Evolutionary conservation across 2,888 invertebrate species (phyloP), one percentile per base, ranked within the genome.

Genomic region (Smittia sp.): DNA sequence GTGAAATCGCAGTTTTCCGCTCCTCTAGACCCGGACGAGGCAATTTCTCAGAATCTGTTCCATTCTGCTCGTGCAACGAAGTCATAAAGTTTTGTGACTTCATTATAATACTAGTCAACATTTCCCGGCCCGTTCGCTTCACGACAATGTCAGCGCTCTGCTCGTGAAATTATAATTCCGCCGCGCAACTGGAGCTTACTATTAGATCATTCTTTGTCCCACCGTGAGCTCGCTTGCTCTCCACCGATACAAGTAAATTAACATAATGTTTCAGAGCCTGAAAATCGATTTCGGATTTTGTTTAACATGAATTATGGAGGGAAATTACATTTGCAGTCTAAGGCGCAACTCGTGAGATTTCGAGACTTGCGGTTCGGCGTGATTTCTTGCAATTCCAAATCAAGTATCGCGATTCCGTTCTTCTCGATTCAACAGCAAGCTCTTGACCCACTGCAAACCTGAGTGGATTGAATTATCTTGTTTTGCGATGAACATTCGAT

Each of bases 11-110:
- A 13, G 32, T 54, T 69, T 69, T 69, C 18, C 52, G 54, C 69
- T 46, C 15, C 3, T 18, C 18, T 4, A n/a, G 20, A 18, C 9
- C 20, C 22, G 1, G 22, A 27, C 41, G 54, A 15, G 27, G 41
- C 69, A 69, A 54, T 69, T 69, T 69, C 69, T 69, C 52, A 69
- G 69, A 54, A 69, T 68, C 41, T 46, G 68, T 41, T 68, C 18
- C 38, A 18, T 38, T 52, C 11, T 54, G 32, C 15, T 69, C 69
- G 69, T 69, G 69, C 52, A 52, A 41, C 41, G 67, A 67, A 41
- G 46, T 67, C 20, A 58, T 58, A 58, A 58, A 58, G 22, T 67
- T 67, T 69, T 69, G 69, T 69, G 69, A 69, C 69, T 69, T 54
- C 41, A 69, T 69, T 69, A 69, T 54, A 52, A 69, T 69, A 54